Evolutionary conservation across 1,140 invertebrate genomes (phyloP).

Genomic region (Lucilia cuprina): DNA sequence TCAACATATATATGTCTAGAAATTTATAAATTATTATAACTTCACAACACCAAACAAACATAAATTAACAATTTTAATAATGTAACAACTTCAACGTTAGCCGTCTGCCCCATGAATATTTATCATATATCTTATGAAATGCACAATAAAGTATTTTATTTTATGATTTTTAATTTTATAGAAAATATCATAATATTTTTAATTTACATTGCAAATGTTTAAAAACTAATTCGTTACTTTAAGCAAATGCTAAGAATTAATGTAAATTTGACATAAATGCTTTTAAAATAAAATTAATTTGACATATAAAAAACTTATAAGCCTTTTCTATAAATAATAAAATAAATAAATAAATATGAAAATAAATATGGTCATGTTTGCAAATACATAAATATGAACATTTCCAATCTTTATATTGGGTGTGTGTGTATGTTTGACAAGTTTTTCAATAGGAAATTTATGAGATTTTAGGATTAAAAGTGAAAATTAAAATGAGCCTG

Average conservation of each 20-base stretch:
- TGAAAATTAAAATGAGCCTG: background rate
- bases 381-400: background rate
- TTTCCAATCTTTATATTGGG: background rate
- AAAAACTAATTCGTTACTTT: background rate
- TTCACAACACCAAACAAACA: too few species aligned
- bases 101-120: too few species aligned
- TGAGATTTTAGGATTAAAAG: background rate
- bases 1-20: too few species aligned
- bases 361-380: background rate
- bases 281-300: background rate
- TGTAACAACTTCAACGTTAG: too few species aligned
- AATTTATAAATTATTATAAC: too few species aligned
- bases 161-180: background rate
- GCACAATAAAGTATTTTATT: background rate
- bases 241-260: background rate
- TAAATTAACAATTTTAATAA: too few species aligned
- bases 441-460: background rate
- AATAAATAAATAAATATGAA: background rate
- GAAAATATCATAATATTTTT: background rate
- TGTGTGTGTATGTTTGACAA: background rate
- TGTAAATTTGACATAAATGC: background rate
- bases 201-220: background rate
- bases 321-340: background rate
- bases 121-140: too few species aligned
- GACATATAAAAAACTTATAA: background rate